Conservation (phyloP, 2,888 invertebrate genomes). For the Himalopsyche anomala region DNA sequence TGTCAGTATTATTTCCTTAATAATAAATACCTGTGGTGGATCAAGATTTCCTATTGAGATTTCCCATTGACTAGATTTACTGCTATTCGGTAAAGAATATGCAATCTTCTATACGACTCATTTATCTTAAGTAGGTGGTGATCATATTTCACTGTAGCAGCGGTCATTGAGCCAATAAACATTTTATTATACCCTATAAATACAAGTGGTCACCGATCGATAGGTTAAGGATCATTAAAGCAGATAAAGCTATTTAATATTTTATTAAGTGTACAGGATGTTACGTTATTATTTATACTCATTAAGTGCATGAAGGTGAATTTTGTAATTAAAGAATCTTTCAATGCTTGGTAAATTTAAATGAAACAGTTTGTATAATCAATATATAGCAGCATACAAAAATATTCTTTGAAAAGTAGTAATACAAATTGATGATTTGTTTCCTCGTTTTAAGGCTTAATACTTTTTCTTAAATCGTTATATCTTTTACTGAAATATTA, state of each 20-base stretch:
- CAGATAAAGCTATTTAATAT: neutral
- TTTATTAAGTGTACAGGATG: slow-evolving; percentile 9
- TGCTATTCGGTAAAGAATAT: neutral
- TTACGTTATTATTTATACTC: neutral
- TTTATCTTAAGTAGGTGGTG: slow-evolving; percentile 11
- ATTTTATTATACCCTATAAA: slow-evolving; percentile 6
- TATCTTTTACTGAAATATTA: no score
- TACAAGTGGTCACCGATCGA: neutral
- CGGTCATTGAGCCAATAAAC: slow-evolving; percentile 28
- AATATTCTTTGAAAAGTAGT: no score
- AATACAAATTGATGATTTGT: no score
- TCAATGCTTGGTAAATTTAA: no score
- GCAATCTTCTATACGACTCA: neutral
- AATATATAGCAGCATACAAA: no score
- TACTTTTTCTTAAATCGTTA: no score
- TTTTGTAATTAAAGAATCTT: no score
- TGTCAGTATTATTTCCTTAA: neutral
- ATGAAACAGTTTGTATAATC: no score
- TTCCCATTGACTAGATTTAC: neutral
- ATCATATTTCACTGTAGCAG: slow-evolving; percentile 19
- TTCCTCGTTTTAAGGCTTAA: no score
- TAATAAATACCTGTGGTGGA: neutral
- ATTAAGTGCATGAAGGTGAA: no score
- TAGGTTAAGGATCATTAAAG: neutral
- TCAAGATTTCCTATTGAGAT: neutral